Evolutionary conservation across 2,113 vertebrate genomes (phyloP), one percentile per base, ranked within the genome.

Genomic region (Pollachius pollachius): DNA sequence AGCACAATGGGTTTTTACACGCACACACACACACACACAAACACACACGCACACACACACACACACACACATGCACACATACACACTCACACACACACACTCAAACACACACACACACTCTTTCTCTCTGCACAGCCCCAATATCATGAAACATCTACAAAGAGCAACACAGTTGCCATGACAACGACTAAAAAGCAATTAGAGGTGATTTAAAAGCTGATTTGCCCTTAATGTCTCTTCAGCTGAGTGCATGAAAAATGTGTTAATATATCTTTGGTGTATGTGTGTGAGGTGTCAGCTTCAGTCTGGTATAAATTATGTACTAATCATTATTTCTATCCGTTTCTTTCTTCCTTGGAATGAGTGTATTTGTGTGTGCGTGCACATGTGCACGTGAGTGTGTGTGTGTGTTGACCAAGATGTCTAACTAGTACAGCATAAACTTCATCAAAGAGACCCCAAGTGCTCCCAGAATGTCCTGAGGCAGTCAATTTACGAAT

Each of bases 111-210:
- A 5, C 30, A 5, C 30, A 5, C 30, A 0, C 30, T 34, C 30
- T 34, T 4, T 34, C 5, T 15, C 76, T 76, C 76, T 3, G 0
- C 18, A 66, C 62, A 64, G 70, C 23, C 60, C 69, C 12, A 62
- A 75, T 78, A 67, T 41, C 70, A 76, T 75, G 73, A 70, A 83
- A 81, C 70, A 72, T 75, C 79, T 86, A 82, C 75, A 79, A 69
- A 81, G 70, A 73, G 67, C 57, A 59, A 59, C 17, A 17, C 18
- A 21, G 88, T 90, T 86, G 59, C 83, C 76, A 86, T 85, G 85
- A 80, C 84, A 84, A 88, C 85, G 69, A 72, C 82, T 84, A 73
- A 85, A 78, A 85, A 78, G 82, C 70, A 85, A 80, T 89, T 85
- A 85, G 48, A 19, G 66, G 64, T 65, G 54, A 69, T 85, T 81